Evolutionary conservation across 2,797 vertebrate genomes (phyloP), one percentile per base, ranked within the genome.

Genomic region (Paramormyrops hopkinsi): DNA sequence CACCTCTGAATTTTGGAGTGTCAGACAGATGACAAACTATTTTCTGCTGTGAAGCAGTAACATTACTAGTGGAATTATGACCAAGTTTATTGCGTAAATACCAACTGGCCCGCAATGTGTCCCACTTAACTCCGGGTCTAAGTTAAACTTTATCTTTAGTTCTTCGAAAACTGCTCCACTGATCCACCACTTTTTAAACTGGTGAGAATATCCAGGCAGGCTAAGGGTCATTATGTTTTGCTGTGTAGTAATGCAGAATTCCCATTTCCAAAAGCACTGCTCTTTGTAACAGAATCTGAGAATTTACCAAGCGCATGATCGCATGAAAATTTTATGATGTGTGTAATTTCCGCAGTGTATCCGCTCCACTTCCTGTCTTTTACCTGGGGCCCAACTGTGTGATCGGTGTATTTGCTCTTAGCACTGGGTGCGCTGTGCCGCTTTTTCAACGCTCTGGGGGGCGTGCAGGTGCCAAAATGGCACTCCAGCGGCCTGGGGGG

Each of bases 81-180:
- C 85, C 51, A 41, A 51, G 17, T 86, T 86, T 56, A 86, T 19
- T 54, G 25, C 25, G 12, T 59, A 37, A 54, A 86, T 22, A 8
- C 46, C 25, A 56, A 59, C 22, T 56, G 50, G 29, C 53, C 11
- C 33, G 9, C 85, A 54, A 87, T 59, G 50, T 56, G 6, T 54
- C 51, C 0, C 53, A 59, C 50, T 54, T 33, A 87, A 51, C 29
- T 87, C 25, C 5, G 1, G 25, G 82, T 87, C 25, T 56, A 56
- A 87, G 85, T 87, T 87, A 87, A 87, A 87, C 6, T 87, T 87
- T 87, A 87, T 87, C 85, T 87, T 56, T 17, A n/a, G 51, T 56
- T 56, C 85, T 87, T 87, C 59, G 53, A 37, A 56, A 87, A 87
- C 53, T 87, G 85, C 17, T 56, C 12, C 85, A 41, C 14, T 56